These are phyloP conservation scores for Orbicella faveolata DNA, from an alignment of 64 coral and sea anemone species.

Conservation along the genomic window DNA sequence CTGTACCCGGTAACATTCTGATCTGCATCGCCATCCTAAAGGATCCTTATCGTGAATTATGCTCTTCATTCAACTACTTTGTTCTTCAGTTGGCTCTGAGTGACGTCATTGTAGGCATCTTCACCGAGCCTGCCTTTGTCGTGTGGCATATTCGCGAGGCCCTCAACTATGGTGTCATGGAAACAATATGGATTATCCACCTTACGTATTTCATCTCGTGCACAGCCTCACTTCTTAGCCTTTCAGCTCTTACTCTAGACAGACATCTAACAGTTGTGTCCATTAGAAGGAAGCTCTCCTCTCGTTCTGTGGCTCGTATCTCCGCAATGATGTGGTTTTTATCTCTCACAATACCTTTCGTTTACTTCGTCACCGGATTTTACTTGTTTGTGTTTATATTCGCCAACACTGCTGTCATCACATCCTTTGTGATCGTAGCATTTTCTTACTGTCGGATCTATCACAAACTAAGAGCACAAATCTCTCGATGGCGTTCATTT, in stretches of 20 bases:
- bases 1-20: constrained; percentile 57
- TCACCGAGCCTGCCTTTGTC: constrained; percentile 46
- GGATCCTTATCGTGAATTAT: constrained; percentile 48
- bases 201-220: constrained; percentile 64
- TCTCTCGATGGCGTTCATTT: constrained; percentile 57
- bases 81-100: constrained; percentile 56
- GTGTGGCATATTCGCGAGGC: constrained; percentile 53
- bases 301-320: constrained; percentile 41
- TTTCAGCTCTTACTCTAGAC: constrained; percentile 71
- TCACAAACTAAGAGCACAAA: constrained; percentile 68
- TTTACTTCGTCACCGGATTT: constrained; percentile 74
- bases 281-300: constrained; percentile 59
- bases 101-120: constrained; percentile 56
- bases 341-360: constrained; percentile 42
- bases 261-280: constrained; percentile 77
- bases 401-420: constrained; percentile 71
- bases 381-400: constrained; percentile 82
- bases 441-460: constrained; percentile 80
- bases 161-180: constrained; percentile 16
- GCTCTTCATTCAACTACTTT: constrained; percentile 63
- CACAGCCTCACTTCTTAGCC: constrained; percentile 62
- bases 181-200: constrained; percentile 43
- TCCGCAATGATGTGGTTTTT: constrained; percentile 65
- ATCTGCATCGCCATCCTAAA: constrained; percentile 50
- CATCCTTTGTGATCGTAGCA: constrained; percentile 52